Base-by-base conservation (phyloP, 2,888 invertebrate species). In the Terebella lapidaria region DNA sequence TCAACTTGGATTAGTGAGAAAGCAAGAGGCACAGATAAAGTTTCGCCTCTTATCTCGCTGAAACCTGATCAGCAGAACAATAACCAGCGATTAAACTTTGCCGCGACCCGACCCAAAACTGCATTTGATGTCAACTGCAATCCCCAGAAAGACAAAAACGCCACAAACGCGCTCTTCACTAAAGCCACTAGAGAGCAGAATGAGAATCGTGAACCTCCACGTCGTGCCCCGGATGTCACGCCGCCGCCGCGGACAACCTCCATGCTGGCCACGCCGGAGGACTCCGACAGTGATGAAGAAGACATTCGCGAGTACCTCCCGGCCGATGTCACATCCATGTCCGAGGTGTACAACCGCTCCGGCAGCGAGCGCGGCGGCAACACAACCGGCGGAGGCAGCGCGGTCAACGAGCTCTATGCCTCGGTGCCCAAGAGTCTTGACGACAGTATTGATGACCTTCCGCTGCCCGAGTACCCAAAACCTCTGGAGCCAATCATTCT, bases 261-360 rank as follows among this genome's bases (percentile, higher is more conserved):
- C 42, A 35, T 15, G 42, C 10, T 15, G 42, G 10, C 42, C 10
- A 10, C 53, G 10, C 10, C 10, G 25, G 10, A 25, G 15, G 53
- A 10, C 10, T 53, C 53, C 5, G 53, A 53, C 10, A 18, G 49
- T 49, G 27, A 53, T 22, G 53, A 53, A 25, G 53, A 53, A 25
- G 53, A 25, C 27, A 35, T 35, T n/a, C 10, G n/a, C 10, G 42
- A 35, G n/a, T 35, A 35, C n/a, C 42, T 35, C n/a, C 42, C 42
- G 10, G 42, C 42, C n/a, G 42, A 35, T 35, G 42, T 35, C n/a
- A 35, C 10, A 15, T 35, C 42, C 10, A 35, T 35, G 42, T 35
- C 42, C 10, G 42, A 35, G n/a, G 42, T 35, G 42, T 35, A 35
- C 42, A 35, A 35, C 42, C 10, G 42, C n/a, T 35, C 42, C 10